phyloP scores from a whole-genome alignment of 2,888 invertebrate species.

The Copidosoma aretas region DNA sequence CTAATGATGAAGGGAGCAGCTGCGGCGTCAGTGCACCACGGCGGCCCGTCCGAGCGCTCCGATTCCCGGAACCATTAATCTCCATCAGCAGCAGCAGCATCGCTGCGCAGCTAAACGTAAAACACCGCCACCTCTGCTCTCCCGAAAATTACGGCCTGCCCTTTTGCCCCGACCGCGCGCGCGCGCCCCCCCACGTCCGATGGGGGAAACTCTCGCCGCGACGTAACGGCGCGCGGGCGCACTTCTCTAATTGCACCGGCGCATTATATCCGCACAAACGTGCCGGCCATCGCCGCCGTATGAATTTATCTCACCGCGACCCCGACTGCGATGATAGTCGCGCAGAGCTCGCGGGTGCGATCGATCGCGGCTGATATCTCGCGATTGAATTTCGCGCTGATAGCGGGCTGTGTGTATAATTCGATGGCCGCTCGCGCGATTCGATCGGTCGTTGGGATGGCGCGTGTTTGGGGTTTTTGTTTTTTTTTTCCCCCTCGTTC shows the following conservation, averaged over 20 bases:
- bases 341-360: neutral
- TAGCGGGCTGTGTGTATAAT: neutral
- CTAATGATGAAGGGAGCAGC: no score
- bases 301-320: no score
- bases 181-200: neutral
- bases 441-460: no score
- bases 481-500: no score
- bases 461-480: no score
- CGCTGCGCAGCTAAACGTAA: no score
- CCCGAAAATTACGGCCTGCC: neutral
- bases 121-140: neutral
- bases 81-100: no score
- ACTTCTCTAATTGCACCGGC: conserved; percentile 5
- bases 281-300: neutral
- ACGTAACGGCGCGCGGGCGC: neutral
- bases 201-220: neutral
- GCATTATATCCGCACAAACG: no score
- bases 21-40: no score
- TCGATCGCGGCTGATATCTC: neutral
- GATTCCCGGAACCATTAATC: no score
- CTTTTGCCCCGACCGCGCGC: neutral
- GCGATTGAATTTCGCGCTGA: conserved; percentile 13
- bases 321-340: neutral
- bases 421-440: neutral
- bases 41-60: no score